phyloP scores from a whole-genome alignment of 2,888 invertebrate genomes.

The Eupithecia exiguata region DNA sequence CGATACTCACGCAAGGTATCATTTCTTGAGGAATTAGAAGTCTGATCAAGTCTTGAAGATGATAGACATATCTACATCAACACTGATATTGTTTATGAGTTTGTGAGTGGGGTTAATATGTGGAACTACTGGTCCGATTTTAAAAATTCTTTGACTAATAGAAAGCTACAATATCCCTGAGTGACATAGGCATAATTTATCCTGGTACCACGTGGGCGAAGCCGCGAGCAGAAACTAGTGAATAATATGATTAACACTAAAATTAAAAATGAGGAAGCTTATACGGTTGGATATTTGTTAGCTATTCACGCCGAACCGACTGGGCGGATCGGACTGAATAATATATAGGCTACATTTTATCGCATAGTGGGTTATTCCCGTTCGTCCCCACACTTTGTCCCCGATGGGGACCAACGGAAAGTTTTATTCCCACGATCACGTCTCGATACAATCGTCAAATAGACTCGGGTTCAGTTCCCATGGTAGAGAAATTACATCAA shows the following conservation, averaged over 20 bases:
- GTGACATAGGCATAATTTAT: background rate
- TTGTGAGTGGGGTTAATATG: background rate
- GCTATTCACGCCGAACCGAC: background rate
- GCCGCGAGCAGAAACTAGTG: background rate
- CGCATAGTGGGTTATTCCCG: too few relatives aligned
- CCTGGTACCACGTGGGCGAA: background rate
- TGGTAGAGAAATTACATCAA: too few relatives aligned
- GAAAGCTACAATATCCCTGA: background rate
- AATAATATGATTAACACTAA: background rate
- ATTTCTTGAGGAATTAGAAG: background rate
- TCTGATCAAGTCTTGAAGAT: background rate
- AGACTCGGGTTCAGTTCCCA: too few relatives aligned
- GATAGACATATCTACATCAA: background rate
- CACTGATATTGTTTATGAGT: background rate
- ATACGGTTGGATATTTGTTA: background rate
- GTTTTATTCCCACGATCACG: too few relatives aligned
- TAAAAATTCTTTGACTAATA: background rate
- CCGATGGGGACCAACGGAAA: too few relatives aligned
- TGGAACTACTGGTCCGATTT: background rate
- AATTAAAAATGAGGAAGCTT: background rate
- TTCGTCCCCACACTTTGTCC: too few relatives aligned
- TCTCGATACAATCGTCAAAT: too few relatives aligned
- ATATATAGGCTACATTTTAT: background rate
- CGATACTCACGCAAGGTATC: background rate
- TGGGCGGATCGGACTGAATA: background rate